Conservation (phyloP, 2,113 vertebrate species). For the Pygoscelis antarcticus region DNA sequence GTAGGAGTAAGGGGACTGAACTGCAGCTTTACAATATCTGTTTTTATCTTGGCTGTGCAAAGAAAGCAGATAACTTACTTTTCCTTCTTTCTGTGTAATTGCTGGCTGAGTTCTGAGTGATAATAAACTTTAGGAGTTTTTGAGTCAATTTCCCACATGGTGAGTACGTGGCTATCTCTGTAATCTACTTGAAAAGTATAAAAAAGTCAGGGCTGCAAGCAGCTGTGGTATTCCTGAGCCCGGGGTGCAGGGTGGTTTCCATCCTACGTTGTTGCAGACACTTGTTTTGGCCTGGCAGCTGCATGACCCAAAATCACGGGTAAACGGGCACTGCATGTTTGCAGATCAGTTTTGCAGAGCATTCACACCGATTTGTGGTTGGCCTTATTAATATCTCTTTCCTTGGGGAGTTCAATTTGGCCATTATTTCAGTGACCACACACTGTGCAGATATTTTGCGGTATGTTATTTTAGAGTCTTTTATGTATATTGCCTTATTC, state of each 20-base stretch:
- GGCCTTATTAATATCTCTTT: background rate
- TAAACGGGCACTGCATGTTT: background rate
- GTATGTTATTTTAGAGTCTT: background rate
- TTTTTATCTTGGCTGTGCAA: background rate
- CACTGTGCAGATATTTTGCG: background rate
- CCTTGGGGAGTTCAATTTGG: background rate
- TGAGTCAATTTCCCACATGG: background rate
- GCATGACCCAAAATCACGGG: background rate
- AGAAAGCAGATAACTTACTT: background rate
- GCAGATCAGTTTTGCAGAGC: background rate
- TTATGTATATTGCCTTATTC: background rate
- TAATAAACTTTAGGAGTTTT: background rate
- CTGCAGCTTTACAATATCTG: background rate
- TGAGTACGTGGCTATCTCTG: background rate
- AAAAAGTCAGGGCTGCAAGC: background rate
- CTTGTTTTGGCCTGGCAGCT: background rate
- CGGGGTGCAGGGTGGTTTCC: background rate
- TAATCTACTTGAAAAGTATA: background rate
- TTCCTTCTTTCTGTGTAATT: background rate
- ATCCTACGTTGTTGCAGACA: rapidly evolving
- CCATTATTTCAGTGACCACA: background rate
- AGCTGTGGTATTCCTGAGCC: background rate
- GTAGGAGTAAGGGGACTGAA: background rate
- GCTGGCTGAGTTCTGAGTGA: background rate
- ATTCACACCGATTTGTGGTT: background rate